Evolutionary conservation across 1,140 invertebrate genomes (phyloP).

Genomic region (Bilobella aurantiaca): DNA sequence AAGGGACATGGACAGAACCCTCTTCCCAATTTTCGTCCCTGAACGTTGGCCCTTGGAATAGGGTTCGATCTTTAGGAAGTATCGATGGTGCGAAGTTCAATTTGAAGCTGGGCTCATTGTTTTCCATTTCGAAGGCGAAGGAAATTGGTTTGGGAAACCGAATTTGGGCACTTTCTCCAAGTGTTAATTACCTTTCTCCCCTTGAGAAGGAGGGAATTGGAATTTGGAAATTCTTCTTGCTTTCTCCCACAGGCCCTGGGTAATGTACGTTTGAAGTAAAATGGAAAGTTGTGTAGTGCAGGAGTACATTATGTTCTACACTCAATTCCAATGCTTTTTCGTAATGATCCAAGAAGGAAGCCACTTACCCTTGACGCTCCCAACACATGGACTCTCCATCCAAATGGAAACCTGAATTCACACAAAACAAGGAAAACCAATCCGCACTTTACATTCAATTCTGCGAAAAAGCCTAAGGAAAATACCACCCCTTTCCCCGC

Average conservation of each 20-base stretch:
- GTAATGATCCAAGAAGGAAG: not conserved
- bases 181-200: conserved; percentile 24
- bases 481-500: not conserved
- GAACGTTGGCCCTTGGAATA: too few relatives aligned
- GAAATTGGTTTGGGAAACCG: not conserved
- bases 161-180: conserved; percentile 19
- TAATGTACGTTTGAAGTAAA: too few relatives aligned
- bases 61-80: too few relatives aligned
- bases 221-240: not conserved
- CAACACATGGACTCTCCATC: conserved; percentile 19
- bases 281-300: too few relatives aligned
- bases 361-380: not conserved
- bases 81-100: too few relatives aligned
- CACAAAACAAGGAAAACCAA: not conserved
- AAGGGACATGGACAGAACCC: too few relatives aligned
- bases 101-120: not conserved
- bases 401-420: conserved; percentile 17
- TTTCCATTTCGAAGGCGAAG: not conserved
- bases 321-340: not conserved
- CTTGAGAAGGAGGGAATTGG: not conserved
- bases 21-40: too few relatives aligned
- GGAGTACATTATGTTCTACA: not conserved
- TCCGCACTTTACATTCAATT: not conserved
- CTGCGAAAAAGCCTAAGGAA: not conserved
- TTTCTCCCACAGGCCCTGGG: too few relatives aligned